Base-by-base conservation (phyloP, 2,797 vertebrate genomes). In the Perodicticus potto region DNA sequence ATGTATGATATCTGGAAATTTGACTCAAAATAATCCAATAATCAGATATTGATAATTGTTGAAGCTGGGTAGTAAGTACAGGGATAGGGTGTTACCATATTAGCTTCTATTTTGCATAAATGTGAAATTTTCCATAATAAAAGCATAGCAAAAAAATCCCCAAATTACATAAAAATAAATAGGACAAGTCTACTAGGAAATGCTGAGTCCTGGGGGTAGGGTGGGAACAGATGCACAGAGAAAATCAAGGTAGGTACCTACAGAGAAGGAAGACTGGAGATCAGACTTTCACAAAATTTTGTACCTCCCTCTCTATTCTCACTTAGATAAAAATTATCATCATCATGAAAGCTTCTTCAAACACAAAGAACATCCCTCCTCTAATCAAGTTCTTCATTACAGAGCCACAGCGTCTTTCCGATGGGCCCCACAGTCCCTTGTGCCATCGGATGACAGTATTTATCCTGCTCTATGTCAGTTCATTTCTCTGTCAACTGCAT, bases 291-390 rank as follows among this genome's bases (percentile, higher is more conserved):
- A 55, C 91, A 86, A 61, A 53, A 63, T 2, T 53, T 3, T 7
- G 27, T 67, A 86, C 17, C 40, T 88, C n/a, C 37, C 57, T 91
- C 57, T 77, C 20, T 16, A 84, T 92, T 14, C 4, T 92, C 40
- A 80, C 45, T 82, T 93, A 73, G 29, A 83, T 87, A 89, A 83
- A 78, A 94, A 67, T 40, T 19, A 77, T 49, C n/a, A 77, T 40
- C 86, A 72, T 29, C 61, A 74, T 78, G 40, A 73, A 89, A 72
- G 16, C 70, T 53, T 80, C 57, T 92, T 86, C 65, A 40, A 77
- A 76, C 55, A 76, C 53, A 89, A 92, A 74, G 55, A 91, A 59
- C 55, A 83, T 34, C 57, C 61, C 65, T 76, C 63, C 32, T 59
- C n/a, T 37, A n/a, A 23, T 57, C 29, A 32, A 67, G 20, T 22